Evolutionary conservation across 1,140 invertebrate species (phyloP).

Genomic region (Neodiprion lecontei): DNA sequence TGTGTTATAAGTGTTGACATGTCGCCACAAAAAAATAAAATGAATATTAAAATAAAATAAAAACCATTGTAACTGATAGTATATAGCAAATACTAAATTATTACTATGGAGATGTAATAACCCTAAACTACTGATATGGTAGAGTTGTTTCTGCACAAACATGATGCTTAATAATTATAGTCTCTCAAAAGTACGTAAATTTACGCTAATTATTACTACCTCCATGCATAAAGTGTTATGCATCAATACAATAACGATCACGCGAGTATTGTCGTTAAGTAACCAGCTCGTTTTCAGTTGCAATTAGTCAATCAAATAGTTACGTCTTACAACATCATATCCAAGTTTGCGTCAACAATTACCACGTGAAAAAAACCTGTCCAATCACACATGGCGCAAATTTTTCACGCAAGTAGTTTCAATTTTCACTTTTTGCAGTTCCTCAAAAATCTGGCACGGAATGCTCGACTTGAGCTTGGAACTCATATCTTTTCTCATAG

Average conservation of each 20-base stretch:
- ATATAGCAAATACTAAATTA: slow-evolving; percentile 53
- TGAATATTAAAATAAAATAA: slow-evolving; percentile 26
- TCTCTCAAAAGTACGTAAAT: slow-evolving; percentile 35
- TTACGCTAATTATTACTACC: slow-evolving; percentile 8
- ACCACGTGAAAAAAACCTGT: too few species aligned
- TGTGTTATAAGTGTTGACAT: slow-evolving; percentile 45
- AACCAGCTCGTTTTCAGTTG: too few species aligned
- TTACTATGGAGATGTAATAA: slow-evolving; percentile 57
- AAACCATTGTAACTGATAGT: slow-evolving; percentile 48
- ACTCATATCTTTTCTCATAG: too few species aligned
- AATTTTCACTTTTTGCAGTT: too few species aligned
- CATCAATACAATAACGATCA: not conserved
- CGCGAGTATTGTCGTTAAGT: too few species aligned
- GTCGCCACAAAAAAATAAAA: slow-evolving; percentile 30
- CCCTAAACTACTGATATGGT: slow-evolving; percentile 33
- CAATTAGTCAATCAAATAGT: too few species aligned
- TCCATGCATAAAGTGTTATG: not conserved
- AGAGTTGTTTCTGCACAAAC: slow-evolving; percentile 58
- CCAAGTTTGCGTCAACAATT: too few species aligned
- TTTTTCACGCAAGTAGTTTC: too few species aligned
- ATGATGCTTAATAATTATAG: slow-evolving; percentile 59
- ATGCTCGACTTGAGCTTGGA: too few species aligned
- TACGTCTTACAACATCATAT: too few species aligned
- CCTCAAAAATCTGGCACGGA: too few species aligned
- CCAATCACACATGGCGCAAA: too few species aligned